Conservation (phyloP, 2,797 vertebrate genomes). For the Cuculus canorus region DNA sequence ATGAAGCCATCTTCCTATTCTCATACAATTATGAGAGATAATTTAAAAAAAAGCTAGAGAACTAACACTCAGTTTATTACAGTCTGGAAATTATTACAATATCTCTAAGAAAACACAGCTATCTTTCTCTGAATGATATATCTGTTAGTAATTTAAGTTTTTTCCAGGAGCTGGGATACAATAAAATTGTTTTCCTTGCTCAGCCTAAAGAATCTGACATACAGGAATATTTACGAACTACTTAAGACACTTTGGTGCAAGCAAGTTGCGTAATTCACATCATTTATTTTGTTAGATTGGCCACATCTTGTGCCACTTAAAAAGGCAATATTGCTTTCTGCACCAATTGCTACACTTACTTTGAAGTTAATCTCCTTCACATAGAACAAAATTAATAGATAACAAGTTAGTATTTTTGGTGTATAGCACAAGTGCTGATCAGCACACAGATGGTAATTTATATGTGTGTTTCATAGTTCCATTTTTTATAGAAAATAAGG, state of each 20-base stretch:
- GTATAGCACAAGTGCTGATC: background rate
- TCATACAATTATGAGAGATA: background rate
- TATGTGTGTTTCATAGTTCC: background rate
- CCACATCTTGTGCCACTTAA: background rate
- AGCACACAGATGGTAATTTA: background rate
- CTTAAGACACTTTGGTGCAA: slow-evolving; percentile 18
- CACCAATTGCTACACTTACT: background rate
- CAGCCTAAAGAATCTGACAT: background rate
- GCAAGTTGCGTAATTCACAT: background rate
- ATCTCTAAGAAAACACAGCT: background rate
- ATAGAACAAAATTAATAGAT: background rate
- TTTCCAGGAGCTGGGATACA: background rate
- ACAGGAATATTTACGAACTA: slow-evolving; percentile 51
- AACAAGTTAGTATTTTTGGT: background rate
- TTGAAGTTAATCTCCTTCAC: background rate
- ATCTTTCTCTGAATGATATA: background rate
- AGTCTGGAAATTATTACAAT: background rate
- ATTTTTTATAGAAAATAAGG: background rate
- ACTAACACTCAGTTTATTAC: background rate
- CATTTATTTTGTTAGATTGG: slow-evolving; percentile 19
- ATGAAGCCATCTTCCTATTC: background rate
- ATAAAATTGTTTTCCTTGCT: background rate
- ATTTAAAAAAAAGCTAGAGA: background rate
- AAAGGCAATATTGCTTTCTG: background rate
- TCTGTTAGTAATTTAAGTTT: background rate